Percentiles rank a stretch among this genome's conserved stretches.
Conservation (phyloP, 2,888 invertebrate genomes). For the Dolichopus griseipennis region DNA sequence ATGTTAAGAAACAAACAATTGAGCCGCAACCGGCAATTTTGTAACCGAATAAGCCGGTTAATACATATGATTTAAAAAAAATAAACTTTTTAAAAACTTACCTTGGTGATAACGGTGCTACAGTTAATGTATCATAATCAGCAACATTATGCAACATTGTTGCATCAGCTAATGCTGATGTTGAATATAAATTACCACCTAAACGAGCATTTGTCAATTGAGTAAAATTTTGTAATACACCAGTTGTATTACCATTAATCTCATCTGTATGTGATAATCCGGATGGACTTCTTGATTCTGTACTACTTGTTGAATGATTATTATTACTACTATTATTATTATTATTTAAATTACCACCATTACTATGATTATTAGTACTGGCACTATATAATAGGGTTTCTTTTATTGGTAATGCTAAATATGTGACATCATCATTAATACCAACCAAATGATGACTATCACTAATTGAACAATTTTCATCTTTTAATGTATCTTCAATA, state of each 20-base stretch:
- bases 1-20: too few species aligned
- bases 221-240: constrained; percentile 38
- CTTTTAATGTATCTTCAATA: constrained; percentile 42
- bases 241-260: constrained; percentile 14
- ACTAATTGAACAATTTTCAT: constrained; percentile 34
- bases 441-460: constrained; percentile 31
- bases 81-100: constrained; percentile 27
- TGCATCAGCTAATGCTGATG: background rate
- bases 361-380: constrained; percentile 13
- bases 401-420: constrained; percentile 37
- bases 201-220: constrained; percentile 37
- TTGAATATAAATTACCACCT: constrained; percentile 23
- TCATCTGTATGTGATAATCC: constrained; percentile 25
- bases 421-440: constrained; percentile 22
- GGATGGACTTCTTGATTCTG: constrained; percentile 38
- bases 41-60: too few species aligned
- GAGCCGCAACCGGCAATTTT: too few species aligned
- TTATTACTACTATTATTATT: constrained; percentile 17
- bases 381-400: constrained; percentile 22
- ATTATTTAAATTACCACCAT: constrained; percentile 31
- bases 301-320: constrained; percentile 37
- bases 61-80: background rate
- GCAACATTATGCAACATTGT: background rate
- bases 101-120: constrained; percentile 35
- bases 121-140: constrained; percentile 24